These are phyloP conservation scores for Drosophila pseudoananassae DNA, from an alignment of 1,140 invertebrate genomes.

Conservation along the genomic window DNA sequence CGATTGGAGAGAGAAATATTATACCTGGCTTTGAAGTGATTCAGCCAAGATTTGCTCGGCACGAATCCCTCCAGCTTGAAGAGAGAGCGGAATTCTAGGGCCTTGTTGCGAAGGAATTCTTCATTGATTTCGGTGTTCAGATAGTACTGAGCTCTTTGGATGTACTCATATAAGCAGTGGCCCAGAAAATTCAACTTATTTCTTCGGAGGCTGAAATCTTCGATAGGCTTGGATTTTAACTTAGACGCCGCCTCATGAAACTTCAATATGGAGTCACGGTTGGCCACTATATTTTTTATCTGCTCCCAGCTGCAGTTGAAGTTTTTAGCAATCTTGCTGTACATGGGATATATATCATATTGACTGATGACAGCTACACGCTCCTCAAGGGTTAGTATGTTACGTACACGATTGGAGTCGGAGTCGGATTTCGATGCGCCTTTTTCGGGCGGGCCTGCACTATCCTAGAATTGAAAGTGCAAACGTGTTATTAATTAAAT, in stretches of 20 bases:
- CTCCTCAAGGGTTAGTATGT: conserved; percentile 75
- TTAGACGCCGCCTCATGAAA: conserved; percentile 64
- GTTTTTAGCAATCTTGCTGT: conserved; percentile 74
- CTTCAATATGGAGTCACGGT: conserved; percentile 69
- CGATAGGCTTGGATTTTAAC: conserved; percentile 31
- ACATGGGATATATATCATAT: conserved; percentile 75
- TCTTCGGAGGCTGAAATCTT: conserved; percentile 55
- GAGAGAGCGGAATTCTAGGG: conserved; percentile 67
- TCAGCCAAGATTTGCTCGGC: conserved; percentile 76
- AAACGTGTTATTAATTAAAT: neutral
- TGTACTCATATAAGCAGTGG: conserved; percentile 76
- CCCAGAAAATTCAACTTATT: conserved; percentile 72
- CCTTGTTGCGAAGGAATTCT: conserved; percentile 70
- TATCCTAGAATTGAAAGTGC: conserved; percentile 25
- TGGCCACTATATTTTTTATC: conserved; percentile 76
- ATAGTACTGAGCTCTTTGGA: conserved; percentile 72
- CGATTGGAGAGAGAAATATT: conserved; percentile 75
- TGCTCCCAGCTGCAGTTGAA: conserved; percentile 83
- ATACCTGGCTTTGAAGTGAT: conserved; percentile 76
- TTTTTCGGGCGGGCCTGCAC: conserved; percentile 6
- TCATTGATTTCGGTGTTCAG: conserved; percentile 65
- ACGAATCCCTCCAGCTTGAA: conserved; percentile 71
- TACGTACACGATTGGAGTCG: conserved; percentile 54
- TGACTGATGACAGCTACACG: conserved; percentile 69
- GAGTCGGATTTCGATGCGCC: neutral